Percentiles rank a stretch among this genome's conserved stretches.
These are phyloP conservation scores for Nebria brevicollis DNA, from an alignment of 2,888 invertebrate genomes.

Conservation along the genomic window DNA sequence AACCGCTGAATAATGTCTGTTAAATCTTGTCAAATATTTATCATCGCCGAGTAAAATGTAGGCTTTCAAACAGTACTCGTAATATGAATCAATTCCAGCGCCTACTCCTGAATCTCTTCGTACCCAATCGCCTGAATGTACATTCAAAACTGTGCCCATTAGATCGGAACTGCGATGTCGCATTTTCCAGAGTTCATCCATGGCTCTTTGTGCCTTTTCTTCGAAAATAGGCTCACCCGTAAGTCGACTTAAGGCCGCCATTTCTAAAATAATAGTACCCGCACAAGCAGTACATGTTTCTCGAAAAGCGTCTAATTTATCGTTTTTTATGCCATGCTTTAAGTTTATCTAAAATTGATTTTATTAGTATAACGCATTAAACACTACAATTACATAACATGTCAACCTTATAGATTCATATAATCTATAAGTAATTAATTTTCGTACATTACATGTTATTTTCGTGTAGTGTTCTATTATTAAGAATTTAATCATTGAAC, in stretches of 20 bases:
- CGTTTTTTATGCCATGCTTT: constrained; percentile 82
- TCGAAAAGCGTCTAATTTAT: constrained; percentile 76
- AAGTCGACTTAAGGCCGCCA: constrained; percentile 93
- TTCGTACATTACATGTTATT: not conserved
- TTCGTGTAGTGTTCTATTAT: not conserved
- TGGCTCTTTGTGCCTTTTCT: constrained; percentile 92
- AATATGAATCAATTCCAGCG: constrained; percentile 99
- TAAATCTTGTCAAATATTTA: constrained; percentile 92
- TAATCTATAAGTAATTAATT: not conserved
- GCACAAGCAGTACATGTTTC: constrained; percentile 99
- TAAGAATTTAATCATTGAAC: not conserved
- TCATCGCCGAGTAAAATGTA: constrained; percentile 95
- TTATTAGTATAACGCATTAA: not conserved
- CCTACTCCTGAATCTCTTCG: constrained; percentile 96
- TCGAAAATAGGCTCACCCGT: constrained; percentile 93
- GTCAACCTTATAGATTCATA: not conserved
- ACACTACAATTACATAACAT: not conserved
- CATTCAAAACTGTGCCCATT: constrained; percentile 97
- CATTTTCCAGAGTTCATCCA: constrained; percentile 97
- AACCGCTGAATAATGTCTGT: constrained; percentile 93
- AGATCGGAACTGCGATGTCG: constrained; percentile 90
- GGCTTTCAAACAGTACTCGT: constrained; percentile 97
- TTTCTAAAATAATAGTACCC: constrained; percentile 96
- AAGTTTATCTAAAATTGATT: constrained; percentile 75
- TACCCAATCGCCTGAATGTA: constrained; percentile 99